Conservation (phyloP, 2,797 vertebrate genomes). For the Sebastes trivittatus region DNA sequence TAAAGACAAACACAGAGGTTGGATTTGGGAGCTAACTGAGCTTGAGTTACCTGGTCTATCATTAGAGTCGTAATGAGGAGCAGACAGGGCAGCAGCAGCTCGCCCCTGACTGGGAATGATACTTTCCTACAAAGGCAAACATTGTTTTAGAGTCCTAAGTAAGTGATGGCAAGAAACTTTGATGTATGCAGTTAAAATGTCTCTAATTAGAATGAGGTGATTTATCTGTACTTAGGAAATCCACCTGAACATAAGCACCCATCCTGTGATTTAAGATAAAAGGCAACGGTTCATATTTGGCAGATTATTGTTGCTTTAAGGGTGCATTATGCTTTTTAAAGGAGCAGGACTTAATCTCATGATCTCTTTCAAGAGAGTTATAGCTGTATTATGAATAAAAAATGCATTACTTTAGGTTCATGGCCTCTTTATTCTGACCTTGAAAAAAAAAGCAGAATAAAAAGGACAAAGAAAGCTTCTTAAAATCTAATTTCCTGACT, state of each 20-base stretch:
- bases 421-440: not conserved
- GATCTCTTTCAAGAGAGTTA: not conserved
- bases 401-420: not conserved
- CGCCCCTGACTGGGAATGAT: not conserved
- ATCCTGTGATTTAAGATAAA: not conserved
- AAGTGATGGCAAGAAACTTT: constrained; percentile 1
- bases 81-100: constrained; percentile 21
- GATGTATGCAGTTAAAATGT: constrained; percentile 11
- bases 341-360: not conserved
- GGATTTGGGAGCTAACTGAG: not conserved
- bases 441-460: not conserved
- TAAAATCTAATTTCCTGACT: constrained; percentile 41
- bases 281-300: not conserved
- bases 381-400: not conserved
- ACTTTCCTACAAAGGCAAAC: constrained; percentile 20
- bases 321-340: not conserved
- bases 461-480: not conserved
- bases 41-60: constrained; percentile 48
- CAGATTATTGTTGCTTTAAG: not conserved
- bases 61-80: constrained; percentile 44
- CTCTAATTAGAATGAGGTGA: not conserved
- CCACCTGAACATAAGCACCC: not conserved
- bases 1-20: constrained; percentile 1
- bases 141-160: constrained; percentile 15
- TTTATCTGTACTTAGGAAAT: not conserved